Evolutionary conservation across 2,888 invertebrate genomes (phyloP), one percentile per base, ranked within the genome.

Genomic region (Folsomia manolachei): DNA sequence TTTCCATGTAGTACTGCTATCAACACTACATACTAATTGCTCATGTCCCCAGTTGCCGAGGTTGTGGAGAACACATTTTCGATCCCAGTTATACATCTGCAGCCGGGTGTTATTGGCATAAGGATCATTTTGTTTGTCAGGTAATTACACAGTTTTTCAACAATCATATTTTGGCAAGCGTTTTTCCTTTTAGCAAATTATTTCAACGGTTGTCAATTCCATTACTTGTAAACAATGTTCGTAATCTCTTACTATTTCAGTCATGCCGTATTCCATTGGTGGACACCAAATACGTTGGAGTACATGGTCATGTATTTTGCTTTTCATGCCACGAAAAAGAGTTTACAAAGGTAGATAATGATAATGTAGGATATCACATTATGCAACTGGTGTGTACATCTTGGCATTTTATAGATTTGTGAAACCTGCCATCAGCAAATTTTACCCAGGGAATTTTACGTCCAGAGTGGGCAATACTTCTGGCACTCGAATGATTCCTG

Each of bases 401-500:
- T 39, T 7, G 39, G 21, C 4, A 18, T 60, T 56, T 65, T 62
- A 2, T 27, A 75, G 74, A 61, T 52, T 2, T 76, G 76, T 25
- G 62, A 66, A 25, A 52, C 70, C 0, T 76, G 76, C 27, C 27
- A 61, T 24, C 27, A 63, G 14, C 39, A 25, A 9, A 74, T 76
- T 23, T 27, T 62, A 9, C 69, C 71, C 9, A 63, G 69, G 19
- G 72, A 76, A 24, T 53, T 70, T 2, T 76, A 72, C 24, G 68
- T 76, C 21, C 71, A 76, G 39, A 71, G 27, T 39, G 76, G 76
- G 9, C 64, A 69, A 14, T 23, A 68, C 18, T 72, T 52, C 26
- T 76, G 74, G 74, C 76, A 76, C 60, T 74, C 72, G 1, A 74
- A 67, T 51, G 69, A 71, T 23, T 27, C 66, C 18, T 76, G 76